Percentiles rank a stretch among this genome's conserved stretches.
These are phyloP conservation scores for Pectinophora gossypiella DNA, from an alignment of 1,140 invertebrate genomes.

Conservation along the genomic window DNA sequence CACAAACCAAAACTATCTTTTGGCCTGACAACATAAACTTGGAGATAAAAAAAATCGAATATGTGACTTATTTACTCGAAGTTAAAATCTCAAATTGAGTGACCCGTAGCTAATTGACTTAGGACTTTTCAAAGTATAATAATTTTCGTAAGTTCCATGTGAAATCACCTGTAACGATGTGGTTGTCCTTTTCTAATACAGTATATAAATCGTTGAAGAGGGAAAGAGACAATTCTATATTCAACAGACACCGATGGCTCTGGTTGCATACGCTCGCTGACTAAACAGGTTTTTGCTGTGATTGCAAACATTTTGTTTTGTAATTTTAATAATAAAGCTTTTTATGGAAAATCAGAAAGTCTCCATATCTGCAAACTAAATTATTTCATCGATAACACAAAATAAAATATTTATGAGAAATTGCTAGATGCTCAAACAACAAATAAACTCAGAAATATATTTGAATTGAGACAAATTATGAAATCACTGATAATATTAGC, in stretches of 20 bases:
- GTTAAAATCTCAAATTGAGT: background rate
- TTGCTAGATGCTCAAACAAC: too few relatives aligned
- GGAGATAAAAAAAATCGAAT: constrained; percentile 38
- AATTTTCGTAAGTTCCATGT: constrained; percentile 33
- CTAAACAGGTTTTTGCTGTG: constrained; percentile 61
- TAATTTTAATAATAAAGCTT: too few relatives aligned
- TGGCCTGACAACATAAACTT: constrained; percentile 26
- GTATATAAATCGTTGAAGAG: constrained; percentile 5
- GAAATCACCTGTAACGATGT: constrained; percentile 34
- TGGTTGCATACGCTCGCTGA: constrained; percentile 56
- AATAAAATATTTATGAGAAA: too few relatives aligned
- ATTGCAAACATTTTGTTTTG: constrained; percentile 32
- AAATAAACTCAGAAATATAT: too few relatives aligned
- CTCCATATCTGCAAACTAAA: too few relatives aligned
- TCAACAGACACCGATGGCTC: constrained; percentile 18
- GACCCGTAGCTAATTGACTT: background rate
- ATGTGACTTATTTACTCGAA: constrained; percentile 13
- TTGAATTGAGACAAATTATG: too few relatives aligned
- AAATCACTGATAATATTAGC: too few relatives aligned
- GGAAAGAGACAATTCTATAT: constrained; percentile 42
- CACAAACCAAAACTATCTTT: constrained; percentile 28
- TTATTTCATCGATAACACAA: too few relatives aligned
- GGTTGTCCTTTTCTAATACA: constrained; percentile 28
- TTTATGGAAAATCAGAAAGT: too few relatives aligned
- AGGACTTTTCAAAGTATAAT: background rate